These are phyloP conservation scores for Thamnophis sirtalis DNA, from an alignment of 2,113 vertebrate genomes.

Conservation along the genomic window DNA sequence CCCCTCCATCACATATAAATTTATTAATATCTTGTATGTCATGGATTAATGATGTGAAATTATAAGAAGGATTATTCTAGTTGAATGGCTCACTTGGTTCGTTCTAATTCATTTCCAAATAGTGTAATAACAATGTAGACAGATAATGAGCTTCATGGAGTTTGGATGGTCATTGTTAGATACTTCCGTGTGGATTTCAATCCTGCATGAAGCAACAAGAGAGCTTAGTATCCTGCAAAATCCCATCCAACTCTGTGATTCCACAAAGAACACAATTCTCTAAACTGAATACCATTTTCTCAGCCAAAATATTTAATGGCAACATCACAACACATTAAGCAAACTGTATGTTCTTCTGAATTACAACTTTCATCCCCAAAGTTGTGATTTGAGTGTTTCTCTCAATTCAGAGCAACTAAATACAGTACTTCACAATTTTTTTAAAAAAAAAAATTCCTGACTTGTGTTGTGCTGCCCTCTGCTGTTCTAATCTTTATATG, in stretches of 20 bases:
- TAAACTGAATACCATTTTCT: neutral
- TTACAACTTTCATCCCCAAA: neutral
- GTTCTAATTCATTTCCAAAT: neutral
- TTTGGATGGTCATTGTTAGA: neutral
- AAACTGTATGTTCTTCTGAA: neutral
- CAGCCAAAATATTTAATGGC: neutral
- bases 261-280: neutral
- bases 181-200: neutral
- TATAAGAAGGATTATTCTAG: neutral
- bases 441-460: too few species aligned
- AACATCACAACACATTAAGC: neutral
- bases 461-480: constrained; percentile 17
- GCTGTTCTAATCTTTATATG: neutral
- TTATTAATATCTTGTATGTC: neutral
- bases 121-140: neutral
- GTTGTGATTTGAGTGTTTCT: neutral
- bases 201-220: neutral
- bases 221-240: neutral
- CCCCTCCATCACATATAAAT: neutral
- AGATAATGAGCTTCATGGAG: neutral
- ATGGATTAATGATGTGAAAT: neutral
- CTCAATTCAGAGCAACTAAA: neutral
- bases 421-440: neutral
- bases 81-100: neutral
- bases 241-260: neutral